Conservation (phyloP, 2,113 vertebrate genomes). For the Syngnathus typhle region DNA sequence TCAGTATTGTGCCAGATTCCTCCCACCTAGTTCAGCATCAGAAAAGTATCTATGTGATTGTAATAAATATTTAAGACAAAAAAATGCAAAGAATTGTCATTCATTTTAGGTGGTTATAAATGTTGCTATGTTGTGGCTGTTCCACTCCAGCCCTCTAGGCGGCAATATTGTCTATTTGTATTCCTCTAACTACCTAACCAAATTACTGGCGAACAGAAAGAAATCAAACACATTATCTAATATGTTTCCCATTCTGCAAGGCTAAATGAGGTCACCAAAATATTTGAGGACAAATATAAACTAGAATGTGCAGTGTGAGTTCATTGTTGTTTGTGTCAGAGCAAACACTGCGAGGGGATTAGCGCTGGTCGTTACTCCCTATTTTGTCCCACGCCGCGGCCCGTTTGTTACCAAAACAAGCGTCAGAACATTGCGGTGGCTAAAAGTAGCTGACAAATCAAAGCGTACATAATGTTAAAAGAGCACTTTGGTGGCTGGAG, state of each 20-base stretch:
- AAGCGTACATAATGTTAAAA: not conserved
- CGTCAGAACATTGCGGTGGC: not conserved
- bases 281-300: not conserved
- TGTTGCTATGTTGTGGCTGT: not conserved
- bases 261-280: not conserved
- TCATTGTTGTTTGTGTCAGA: not conserved
- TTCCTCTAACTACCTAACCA: not conserved
- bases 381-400: not conserved
- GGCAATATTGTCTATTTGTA: not conserved
- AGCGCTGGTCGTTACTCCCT: not conserved
- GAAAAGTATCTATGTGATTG: not conserved
- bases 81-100: too few relatives aligned
- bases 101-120: too few relatives aligned
- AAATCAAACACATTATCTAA: not conserved
- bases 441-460: not conserved
- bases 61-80: too few relatives aligned
- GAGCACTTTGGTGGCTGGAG: not conserved
- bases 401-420: conserved; percentile 1
- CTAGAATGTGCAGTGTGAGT: not conserved
- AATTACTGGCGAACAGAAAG: not conserved
- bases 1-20: too few relatives aligned
- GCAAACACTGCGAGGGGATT: not conserved
- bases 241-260: not conserved
- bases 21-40: not conserved
- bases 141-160: not conserved